Evolutionary conservation across 2,113 vertebrate genomes (phyloP).

Genomic region (Rhinogobius similis): DNA sequence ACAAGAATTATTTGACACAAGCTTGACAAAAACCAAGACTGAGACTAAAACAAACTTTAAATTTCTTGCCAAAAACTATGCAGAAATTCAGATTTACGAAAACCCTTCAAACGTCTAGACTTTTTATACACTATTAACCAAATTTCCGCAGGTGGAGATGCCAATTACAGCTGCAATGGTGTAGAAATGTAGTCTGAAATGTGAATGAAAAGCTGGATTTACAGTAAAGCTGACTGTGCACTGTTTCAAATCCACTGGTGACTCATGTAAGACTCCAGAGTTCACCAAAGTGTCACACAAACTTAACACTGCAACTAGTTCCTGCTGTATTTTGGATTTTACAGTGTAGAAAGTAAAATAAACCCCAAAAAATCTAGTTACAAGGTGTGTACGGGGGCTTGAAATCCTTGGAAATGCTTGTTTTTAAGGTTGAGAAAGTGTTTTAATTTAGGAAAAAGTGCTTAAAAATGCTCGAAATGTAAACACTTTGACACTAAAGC

Average conservation of each 20-base stretch:
- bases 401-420: too few relatives aligned
- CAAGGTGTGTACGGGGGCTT: too few relatives aligned
- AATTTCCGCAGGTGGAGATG: background rate
- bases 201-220: background rate
- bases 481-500: too few relatives aligned
- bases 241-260: background rate
- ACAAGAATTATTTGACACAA: background rate
- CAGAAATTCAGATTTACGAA: too few relatives aligned
- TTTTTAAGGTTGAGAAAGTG: too few relatives aligned
- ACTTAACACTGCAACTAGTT: background rate
- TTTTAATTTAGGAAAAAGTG: too few relatives aligned
- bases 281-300: constrained; percentile 1
- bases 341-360: background rate
- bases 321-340: too few relatives aligned
- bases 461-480: too few relatives aligned
- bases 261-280: background rate
- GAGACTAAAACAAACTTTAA: too few relatives aligned
- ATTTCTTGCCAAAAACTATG: too few relatives aligned
- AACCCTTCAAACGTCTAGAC: too few relatives aligned
- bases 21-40: background rate
- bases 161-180: background rate
- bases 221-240: background rate
- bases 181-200: background rate
- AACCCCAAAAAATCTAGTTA: too few relatives aligned
- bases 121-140: background rate